Evolutionary conservation across 2,113 vertebrate species (phyloP).

Genomic region (Chloropsis hardwickii): DNA sequence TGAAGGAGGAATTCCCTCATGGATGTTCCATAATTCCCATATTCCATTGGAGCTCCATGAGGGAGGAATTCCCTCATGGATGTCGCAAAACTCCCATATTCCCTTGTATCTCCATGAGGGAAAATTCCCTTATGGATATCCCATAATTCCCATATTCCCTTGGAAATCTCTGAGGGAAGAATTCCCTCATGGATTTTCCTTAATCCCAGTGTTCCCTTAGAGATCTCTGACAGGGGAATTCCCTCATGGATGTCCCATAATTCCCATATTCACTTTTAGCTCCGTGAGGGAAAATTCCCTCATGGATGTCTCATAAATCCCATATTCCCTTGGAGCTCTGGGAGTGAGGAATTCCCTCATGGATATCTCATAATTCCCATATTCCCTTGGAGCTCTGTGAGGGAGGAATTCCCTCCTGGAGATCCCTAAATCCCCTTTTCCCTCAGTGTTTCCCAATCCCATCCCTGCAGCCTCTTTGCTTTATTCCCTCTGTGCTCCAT

Average conservation of each 20-base stretch:
- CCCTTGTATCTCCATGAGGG: no score
- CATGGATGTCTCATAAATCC: fast-evolving
- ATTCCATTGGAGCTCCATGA: no score
- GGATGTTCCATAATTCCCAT: no score
- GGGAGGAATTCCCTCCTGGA: no score
- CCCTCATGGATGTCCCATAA: fast-evolving
- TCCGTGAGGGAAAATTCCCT: background rate
- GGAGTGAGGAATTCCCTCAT: background rate
- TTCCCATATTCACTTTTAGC: fast-evolving
- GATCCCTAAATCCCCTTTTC: background rate
- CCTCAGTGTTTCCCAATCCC: background rate
- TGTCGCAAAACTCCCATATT: fast-evolving
- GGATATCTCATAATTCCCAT: fast-evolving
- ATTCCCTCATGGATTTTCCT: fast-evolving
- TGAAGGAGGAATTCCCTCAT: background rate
- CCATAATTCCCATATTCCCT: background rate
- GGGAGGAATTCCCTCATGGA: no score
- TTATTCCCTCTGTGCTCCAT: background rate
- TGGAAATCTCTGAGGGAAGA: background rate
- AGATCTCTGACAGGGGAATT: fast-evolving
- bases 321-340: fast-evolving
- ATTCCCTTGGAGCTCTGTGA: fast-evolving
- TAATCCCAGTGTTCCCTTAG: fast-evolving
- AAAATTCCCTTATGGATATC: no score
- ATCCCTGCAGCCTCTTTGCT: background rate